Base-by-base conservation (phyloP, 2,113 vertebrate species). In the Megalops atlanticus region DNA sequence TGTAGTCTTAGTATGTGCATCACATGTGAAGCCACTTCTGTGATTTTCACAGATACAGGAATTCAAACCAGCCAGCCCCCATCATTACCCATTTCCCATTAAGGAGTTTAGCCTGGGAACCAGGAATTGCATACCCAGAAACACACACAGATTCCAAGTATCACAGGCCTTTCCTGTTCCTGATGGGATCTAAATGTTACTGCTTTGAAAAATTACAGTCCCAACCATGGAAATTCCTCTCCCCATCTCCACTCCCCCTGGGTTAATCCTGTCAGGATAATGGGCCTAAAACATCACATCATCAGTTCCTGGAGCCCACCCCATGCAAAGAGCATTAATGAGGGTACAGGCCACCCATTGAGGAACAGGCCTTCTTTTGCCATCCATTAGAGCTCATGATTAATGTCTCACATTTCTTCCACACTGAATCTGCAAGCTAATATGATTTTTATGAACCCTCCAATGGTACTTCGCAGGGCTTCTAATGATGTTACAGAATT, bases 331-430 rank as follows among this genome's bases (percentile, higher is more conserved):
- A 79, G 33, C 24, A 31, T 64, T 64, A 64, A 64, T 64, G 58
- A 27, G 70, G 36, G 27, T 7, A 31, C 40, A 40, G 31, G 69
- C 64, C 80, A 40, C 80, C 84, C 8, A 21, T 38, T 45, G 82
- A 35, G 74, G 45, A 38, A 45, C 76, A 49, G 74, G 73, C 77
- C 41, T 52, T 40, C 18, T 14, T 45, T 80, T 68, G 54, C 73
- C 18, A 43, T 31, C 85, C 75, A 82, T 84, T 80, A 77, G 18
- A 76, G n/a, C 74, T 45, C 45, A 72, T 87, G 89, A 89, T 88
- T 83, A 71, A 71, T 71, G 69, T 38, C 2, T 2, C 69, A 15
- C 33, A 21, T 21, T 38, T 31, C 69, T 38, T 11, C 12, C 69
- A 38, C 71, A 21, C 31, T 83, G 77, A n/a, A 84, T 86, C 73